Base-by-base conservation (phyloP, 2,888 invertebrate species). In the Ichneumoninae sp. region DNA sequence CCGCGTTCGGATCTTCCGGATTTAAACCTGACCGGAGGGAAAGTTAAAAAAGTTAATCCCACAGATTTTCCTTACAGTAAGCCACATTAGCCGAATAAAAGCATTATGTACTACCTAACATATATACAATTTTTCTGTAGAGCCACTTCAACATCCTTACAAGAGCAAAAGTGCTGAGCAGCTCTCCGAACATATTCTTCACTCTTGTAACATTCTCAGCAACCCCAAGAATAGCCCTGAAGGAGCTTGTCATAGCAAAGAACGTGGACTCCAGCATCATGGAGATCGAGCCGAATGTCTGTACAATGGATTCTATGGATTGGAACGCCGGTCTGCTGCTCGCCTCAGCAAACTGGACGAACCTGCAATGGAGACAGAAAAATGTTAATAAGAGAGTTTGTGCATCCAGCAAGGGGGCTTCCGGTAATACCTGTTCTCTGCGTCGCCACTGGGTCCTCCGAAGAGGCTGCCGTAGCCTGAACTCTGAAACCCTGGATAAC, bases 221-320 rank as follows among this genome's bases (percentile, higher is more conserved):
- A 1, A 99, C 98, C 82, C 98, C 98, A 72, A 99, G 94, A 86
- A 99, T 97, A 74, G 99, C 99, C 90, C 98, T 95, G 93, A 99
- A 99, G 0, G 99, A 99, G 93, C 97, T 98, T 26, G 98, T 98
- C 91, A 99, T 95, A 3, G 99, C 99, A 92, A 97, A 97, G 93
- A 98, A 99, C 65, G 99, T 99, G 30, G 98, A 99, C 91, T 99
- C 99, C 79, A 99, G 94, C 98, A 99, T 98, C 96, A 98, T 97
- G 2, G 98, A 97, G 2, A 99, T 96, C 74, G 99, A 98, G 22
- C 97, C 97, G 87, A 99, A 97, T 0, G 99, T 98, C 88, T 97
- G 96, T 1, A 98, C 98, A 26, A 99, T 95, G 74, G 98, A 97
- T 94, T 99, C 98, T 88, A 99, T 98, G 16, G 98, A 98, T 90